phyloP scores from a whole-genome alignment of 2,797 vertebrate species.

The Enteromius afrohamiltoni region DNA sequence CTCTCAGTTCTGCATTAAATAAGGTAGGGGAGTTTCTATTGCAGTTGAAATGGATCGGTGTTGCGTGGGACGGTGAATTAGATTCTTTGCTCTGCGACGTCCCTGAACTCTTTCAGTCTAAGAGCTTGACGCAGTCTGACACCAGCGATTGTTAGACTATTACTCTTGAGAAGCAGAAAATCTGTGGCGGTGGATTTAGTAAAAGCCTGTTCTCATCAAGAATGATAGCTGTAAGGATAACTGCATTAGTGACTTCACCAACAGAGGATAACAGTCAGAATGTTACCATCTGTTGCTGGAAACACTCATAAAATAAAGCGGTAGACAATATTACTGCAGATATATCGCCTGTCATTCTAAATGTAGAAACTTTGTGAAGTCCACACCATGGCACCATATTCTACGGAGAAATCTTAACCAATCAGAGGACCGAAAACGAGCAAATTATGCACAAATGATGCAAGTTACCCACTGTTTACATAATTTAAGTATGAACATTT shows the following conservation, averaged over 20 bases:
- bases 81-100: conserved; percentile 6
- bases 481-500: no score
- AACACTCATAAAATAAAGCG: not conserved
- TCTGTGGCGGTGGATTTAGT: not conserved
- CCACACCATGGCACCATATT: not conserved
- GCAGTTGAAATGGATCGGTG: not conserved
- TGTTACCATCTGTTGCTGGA: not conserved
- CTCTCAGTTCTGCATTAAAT: not conserved
- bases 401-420: no score
- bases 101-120: conserved; percentile 11
- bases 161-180: conserved; percentile 4
- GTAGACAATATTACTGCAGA: no score
- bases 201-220: not conserved
- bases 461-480: no score
- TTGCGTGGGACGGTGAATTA: not conserved
- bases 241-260: not conserved
- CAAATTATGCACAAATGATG: no score
- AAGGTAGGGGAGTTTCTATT: not conserved
- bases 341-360: not conserved
- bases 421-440: not conserved
- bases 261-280: not conserved
- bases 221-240: not conserved
- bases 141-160: not conserved
- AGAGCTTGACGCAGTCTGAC: not conserved
- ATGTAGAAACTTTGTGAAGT: not conserved